These are phyloP conservation scores for Ptychochromis oligacanthus DNA, from an alignment of 2,113 vertebrate genomes.

Conservation along the genomic window DNA sequence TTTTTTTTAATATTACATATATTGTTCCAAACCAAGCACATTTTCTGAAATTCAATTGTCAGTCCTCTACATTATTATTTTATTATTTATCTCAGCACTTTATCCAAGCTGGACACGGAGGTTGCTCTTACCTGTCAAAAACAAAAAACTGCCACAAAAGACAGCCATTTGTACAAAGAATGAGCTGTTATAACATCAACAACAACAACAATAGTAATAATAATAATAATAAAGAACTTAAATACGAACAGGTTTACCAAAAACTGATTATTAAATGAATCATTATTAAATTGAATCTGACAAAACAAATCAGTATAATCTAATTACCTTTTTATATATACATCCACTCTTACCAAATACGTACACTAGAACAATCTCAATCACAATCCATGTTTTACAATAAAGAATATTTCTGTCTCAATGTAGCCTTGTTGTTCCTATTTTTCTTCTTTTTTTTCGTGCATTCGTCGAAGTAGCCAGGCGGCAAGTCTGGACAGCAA, in stretches of 20 bases:
- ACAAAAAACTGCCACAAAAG: no score
- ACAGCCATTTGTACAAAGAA: no score
- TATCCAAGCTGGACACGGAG: no score
- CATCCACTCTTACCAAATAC: not conserved
- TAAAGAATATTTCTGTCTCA: not conserved
- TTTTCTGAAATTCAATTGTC: no score
- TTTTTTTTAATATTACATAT: no score
- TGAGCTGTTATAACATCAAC: no score
- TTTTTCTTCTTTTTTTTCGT: slow-evolving; percentile 3
- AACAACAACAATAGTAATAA: no score
- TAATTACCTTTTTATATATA: not conserved
- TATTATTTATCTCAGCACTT: not conserved
- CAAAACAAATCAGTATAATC: not conserved
- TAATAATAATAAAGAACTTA: not conserved
- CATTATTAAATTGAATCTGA: not conserved
- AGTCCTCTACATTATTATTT: no score
- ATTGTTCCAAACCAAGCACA: no score
- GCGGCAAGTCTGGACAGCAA: slow-evolving; percentile 1
- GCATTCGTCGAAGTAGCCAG: not conserved
- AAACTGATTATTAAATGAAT: not conserved
- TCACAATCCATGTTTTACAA: not conserved
- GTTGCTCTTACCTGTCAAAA: no score
- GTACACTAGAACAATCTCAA: not conserved
- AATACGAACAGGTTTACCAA: not conserved
- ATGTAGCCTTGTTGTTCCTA: not conserved